Base-by-base conservation (phyloP, 1,140 invertebrate species). In the Steinernema feltiae region DNA sequence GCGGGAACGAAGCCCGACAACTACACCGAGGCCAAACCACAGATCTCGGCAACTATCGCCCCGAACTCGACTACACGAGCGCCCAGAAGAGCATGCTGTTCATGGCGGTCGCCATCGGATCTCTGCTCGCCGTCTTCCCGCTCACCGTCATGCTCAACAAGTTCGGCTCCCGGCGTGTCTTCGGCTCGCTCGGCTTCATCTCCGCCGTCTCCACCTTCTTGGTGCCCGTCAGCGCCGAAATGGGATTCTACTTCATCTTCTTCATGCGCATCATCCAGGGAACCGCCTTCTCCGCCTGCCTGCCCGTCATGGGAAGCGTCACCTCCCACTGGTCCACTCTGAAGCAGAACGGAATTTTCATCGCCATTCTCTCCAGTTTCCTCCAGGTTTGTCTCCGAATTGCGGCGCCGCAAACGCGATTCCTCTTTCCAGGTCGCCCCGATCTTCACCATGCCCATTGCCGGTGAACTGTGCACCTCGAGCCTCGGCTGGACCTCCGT, bases 31-130 rank as follows among this genome's bases (percentile, higher is more conserved):
- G 12, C 46, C 71, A 12, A 17, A 27, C n/a, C 41, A 29, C 18
- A 12, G 21, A 46, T 24, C 32, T 77, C 7, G 32, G 30, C 1
- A 76, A 74, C 24, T 80, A 84, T 30, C 75, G 73, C 29, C 73
- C 70, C 29, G 77, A 86, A 35, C 73, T 83, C 12, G 83, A 86
- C 32, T 85, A 85, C 74, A 75, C 32, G 31, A 77, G 75, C 48
- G 69, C 76, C 3, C 75, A 83, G 70, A 71, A 81, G 30, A 86
- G 82, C 27, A 70, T 80, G 15, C 69, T 85, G 1, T 86, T 85
- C 48, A 81, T 82, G 73, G 74, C 82, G n/a, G 84, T 85, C 1
- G 84, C 84, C 27, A 78, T 85, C 15, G 84, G 84, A n/a, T 79
- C 84, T 21, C 73, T 85, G 1, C 30, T 86, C 0, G 80, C 85